Conservation (phyloP, 2,888 invertebrate genomes). For the Xanthostigma xanthostigma region DNA sequence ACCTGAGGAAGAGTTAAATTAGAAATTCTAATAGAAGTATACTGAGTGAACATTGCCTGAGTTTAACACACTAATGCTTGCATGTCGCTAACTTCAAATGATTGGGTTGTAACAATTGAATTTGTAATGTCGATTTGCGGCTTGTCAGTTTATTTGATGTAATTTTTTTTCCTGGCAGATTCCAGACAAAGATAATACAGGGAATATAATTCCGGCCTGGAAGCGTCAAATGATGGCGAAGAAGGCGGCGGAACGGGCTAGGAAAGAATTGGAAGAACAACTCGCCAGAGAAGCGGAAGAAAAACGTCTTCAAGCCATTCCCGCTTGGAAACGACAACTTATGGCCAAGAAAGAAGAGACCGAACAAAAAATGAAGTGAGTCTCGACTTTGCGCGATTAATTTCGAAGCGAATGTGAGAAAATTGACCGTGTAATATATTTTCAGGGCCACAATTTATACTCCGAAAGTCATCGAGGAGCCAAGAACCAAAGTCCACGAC, state of each 20-base stretch:
- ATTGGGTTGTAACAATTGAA: neutral
- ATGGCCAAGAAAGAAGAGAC: constrained; percentile 67
- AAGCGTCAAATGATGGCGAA: constrained; percentile 90
- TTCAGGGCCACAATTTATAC: constrained; percentile 52
- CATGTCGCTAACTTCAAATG: neutral
- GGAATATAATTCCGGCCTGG: constrained; percentile 86
- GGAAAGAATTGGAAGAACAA: constrained; percentile 78
- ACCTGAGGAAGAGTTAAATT: too few relatives aligned
- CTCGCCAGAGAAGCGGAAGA: constrained; percentile 72
- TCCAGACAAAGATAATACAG: constrained; percentile 76
- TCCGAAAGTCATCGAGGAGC: constrained; percentile 50
- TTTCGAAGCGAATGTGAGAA: neutral
- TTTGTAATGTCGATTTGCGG: neutral
- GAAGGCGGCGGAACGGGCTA: constrained; percentile 84
- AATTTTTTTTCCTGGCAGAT: constrained; percentile 44
- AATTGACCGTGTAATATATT: constrained; percentile 5
- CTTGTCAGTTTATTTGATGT: neutral
- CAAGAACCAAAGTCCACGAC: constrained; percentile 30
- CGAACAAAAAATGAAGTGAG: constrained; percentile 60
- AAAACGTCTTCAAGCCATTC: constrained; percentile 71
- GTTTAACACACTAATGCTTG: neutral
- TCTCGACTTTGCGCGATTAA: constrained; percentile 7
- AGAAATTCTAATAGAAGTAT: too few relatives aligned
- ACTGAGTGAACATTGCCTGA: too few relatives aligned
- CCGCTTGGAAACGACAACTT: constrained; percentile 87